These are phyloP conservation scores for Noctua janthe DNA, from an alignment of 2,888 invertebrate species.

Conservation along the genomic window DNA sequence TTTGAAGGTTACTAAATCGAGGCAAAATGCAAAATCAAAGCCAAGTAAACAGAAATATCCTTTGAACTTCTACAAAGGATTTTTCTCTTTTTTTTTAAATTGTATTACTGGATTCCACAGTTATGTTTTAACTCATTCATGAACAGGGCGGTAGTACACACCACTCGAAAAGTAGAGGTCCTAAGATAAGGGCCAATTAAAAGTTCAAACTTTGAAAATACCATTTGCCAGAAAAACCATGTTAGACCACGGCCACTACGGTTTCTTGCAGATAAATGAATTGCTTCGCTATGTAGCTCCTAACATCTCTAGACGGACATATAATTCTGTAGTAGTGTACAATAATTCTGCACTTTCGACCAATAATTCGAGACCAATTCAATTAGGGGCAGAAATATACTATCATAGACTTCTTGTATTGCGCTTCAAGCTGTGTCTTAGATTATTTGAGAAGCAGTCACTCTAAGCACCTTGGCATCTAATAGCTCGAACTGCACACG, in stretches of 20 bases:
- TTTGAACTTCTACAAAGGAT: not conserved
- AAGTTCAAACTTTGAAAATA: not conserved
- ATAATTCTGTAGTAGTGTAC: not conserved
- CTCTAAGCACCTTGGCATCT: not conserved
- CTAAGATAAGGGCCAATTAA: not conserved
- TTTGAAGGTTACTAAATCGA: slow-evolving; percentile 17
- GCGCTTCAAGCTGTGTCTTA: not conserved
- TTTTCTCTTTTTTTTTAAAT: not conserved
- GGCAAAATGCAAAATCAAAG: not conserved
- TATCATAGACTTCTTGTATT: not conserved
- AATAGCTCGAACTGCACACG: not conserved
- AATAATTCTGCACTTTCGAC: not conserved
- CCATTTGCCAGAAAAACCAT: not conserved
- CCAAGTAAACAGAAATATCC: not conserved
- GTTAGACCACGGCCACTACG: not conserved
- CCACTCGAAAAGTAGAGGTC: not conserved
- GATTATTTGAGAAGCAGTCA: not conserved
- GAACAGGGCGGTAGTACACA: too few relatives aligned
- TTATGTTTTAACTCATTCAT: not conserved
- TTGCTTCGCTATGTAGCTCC: not conserved
- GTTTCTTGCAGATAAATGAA: slow-evolving; percentile 3
- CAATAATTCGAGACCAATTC: slow-evolving; percentile 2
- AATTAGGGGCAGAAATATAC: not conserved
- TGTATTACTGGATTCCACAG: not conserved
- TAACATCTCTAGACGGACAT: not conserved